phyloP scores from a whole-genome alignment of 2,888 invertebrate genomes.

The Folsomia manolachei region DNA sequence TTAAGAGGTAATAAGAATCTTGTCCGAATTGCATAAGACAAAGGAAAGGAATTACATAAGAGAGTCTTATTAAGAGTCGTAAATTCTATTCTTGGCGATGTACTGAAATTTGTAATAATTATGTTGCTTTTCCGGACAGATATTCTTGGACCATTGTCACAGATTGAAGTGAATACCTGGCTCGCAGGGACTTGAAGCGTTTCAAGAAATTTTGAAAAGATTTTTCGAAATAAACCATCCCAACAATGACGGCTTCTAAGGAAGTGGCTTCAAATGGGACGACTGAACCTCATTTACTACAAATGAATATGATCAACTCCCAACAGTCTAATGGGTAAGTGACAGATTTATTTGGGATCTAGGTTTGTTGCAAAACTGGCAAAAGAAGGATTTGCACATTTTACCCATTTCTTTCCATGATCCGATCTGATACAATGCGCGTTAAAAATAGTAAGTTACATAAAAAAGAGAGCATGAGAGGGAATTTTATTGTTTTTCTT shows the following conservation, averaged over 20 bases:
- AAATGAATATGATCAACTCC: conserved; percentile 29
- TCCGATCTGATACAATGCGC: not conserved
- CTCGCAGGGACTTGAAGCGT: too few species aligned
- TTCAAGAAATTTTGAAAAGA: too few species aligned
- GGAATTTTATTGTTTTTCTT: too few species aligned
- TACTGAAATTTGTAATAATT: not conserved
- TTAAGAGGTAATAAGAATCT: not conserved
- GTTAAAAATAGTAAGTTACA: not conserved
- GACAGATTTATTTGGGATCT: not conserved
- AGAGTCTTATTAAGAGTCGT: not conserved
- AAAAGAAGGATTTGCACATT: not conserved
- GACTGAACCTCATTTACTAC: conserved; percentile 23
- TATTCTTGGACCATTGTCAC: too few species aligned
- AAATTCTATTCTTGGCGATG: not conserved
- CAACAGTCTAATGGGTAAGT: conserved; percentile 26
- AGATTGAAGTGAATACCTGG: too few species aligned
- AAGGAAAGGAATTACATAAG: not conserved
- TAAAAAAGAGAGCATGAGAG: not conserved
- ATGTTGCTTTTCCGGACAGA: not conserved
- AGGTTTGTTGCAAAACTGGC: not conserved
- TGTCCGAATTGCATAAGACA: too few species aligned
- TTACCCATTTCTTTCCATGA: not conserved
- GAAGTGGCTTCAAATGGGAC: conserved; percentile 9
- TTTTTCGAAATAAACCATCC: not conserved
- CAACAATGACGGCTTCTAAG: conserved; percentile 15